Percentiles rank a stretch among this genome's conserved stretches.
phyloP scores from a whole-genome alignment of 92 coral and sea anemone genomes.

The Porites cylindrica region DNA sequence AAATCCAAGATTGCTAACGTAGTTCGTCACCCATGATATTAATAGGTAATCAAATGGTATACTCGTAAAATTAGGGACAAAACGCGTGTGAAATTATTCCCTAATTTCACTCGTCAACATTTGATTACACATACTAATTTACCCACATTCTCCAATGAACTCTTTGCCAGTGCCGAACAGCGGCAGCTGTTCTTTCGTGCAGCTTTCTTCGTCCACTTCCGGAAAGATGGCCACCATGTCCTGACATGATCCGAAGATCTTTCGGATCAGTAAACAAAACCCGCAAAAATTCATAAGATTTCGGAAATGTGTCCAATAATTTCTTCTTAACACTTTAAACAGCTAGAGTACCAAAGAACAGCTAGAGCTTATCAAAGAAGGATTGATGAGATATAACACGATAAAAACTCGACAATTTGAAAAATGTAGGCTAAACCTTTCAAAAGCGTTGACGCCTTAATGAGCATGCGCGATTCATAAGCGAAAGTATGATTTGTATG shows the following conservation, averaged over 20 bases:
- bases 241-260: background rate
- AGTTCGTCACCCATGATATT: too few species aligned
- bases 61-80: too few species aligned
- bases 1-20: too few species aligned
- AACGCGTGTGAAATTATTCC: too few species aligned
- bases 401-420: background rate
- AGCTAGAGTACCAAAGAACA: background rate
- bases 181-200: too few species aligned
- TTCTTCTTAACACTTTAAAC: background rate
- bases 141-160: too few species aligned
- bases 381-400: conserved; percentile 1
- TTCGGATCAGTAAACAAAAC: background rate
- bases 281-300: background rate
- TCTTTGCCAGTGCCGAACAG: too few species aligned
- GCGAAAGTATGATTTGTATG: background rate
- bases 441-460: background rate
- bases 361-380: conserved; percentile 5
- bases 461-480: background rate
- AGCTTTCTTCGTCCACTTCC: conserved; percentile 5
- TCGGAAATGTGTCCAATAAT: background rate
- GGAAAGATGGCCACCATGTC: background rate
- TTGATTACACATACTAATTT: too few species aligned
- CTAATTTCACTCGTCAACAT: too few species aligned
- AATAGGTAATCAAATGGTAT: too few species aligned
- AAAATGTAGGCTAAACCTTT: conserved; percentile 3